phyloP scores from a whole-genome alignment of 2,113 vertebrate species.

The Elephantulus edwardii region DNA sequence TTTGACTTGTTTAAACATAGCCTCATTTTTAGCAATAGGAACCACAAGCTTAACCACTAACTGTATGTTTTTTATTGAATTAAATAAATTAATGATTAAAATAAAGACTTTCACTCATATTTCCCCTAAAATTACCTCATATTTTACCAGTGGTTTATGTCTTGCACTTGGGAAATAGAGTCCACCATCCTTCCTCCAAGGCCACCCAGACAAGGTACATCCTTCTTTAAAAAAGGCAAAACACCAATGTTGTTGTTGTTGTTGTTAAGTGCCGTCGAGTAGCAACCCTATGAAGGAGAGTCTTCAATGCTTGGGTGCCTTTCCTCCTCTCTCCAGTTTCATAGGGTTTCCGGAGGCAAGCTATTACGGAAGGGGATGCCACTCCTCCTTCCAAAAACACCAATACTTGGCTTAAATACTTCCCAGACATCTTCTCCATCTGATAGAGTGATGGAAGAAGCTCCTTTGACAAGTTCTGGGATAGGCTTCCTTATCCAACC shows the following conservation, averaged over 20 bases:
- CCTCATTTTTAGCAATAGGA: background rate
- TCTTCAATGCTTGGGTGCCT: too few species aligned
- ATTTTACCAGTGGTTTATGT: background rate
- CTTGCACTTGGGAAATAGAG: background rate
- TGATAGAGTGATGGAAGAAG: rapidly evolving
- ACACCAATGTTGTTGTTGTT: too few species aligned
- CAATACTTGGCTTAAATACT: background rate
- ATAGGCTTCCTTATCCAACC: background rate
- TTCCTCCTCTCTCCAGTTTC: too few species aligned
- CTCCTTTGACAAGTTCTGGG: background rate
- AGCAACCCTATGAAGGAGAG: too few species aligned
- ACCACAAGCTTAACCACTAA: background rate
- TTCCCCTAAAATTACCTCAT: background rate
- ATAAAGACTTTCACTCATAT: background rate
- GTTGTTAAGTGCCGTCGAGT: too few species aligned
- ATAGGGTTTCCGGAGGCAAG: too few species aligned
- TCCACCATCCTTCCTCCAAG: background rate
- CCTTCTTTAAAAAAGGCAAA: background rate
- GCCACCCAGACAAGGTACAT: background rate
- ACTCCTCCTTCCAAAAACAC: too few species aligned
- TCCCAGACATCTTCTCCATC: background rate
- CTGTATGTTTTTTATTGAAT: background rate
- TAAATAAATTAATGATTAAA: background rate
- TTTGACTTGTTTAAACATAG: background rate
- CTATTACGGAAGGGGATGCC: too few species aligned